Base-by-base conservation (phyloP, 2,888 invertebrate genomes). In the Pimpla rufipes region DNA sequence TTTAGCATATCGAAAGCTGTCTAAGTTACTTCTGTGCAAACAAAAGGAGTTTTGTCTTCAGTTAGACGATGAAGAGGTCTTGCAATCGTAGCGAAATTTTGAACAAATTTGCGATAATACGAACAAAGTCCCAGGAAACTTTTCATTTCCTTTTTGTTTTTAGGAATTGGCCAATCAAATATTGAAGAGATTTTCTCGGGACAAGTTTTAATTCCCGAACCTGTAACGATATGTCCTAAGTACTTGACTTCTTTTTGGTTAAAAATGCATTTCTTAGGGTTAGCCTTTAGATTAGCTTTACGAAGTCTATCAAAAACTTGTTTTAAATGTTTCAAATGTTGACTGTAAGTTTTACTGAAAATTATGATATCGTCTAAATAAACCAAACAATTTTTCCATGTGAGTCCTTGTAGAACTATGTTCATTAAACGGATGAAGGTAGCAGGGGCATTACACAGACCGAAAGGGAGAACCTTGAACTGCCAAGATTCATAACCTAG, bases 331-430 rank as follows among this genome's bases (percentile, higher is more conserved):
- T 16, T 6, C 2, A 83, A 42, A 45, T 87, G 86, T 59, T 85
- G 57, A 3, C 85, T 74, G 40, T 86, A 84, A 7, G 21, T 81
- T 45, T 62, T 79, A 0, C 82, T 79, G 18, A 81, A 79, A 6
- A 81, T 70, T 21, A 87, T 84, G 10, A 85, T 86, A 80, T 87
- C 87, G 16, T 88, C 87, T 0, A 86, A 57, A 66, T 87, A 87
- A 0, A 87, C 81, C 16, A 87, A 23, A 29, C 29, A 29, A 29
- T 29, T 29, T 29, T 29, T 29, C 29, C 29, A 82, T 93, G 90
- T 89, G 84, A 87, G 11, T 62, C 78, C 62, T 66, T 83, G 57
- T n/a, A 81, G 42, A 18, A 81, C 73, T n/a, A 50, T 21, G 10
- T 81, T 76, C 57, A 81, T 77, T 10, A 79, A 10, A 3, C 79